phyloP scores from a whole-genome alignment of 2,113 vertebrate genomes.

The Verasper variegatus region DNA sequence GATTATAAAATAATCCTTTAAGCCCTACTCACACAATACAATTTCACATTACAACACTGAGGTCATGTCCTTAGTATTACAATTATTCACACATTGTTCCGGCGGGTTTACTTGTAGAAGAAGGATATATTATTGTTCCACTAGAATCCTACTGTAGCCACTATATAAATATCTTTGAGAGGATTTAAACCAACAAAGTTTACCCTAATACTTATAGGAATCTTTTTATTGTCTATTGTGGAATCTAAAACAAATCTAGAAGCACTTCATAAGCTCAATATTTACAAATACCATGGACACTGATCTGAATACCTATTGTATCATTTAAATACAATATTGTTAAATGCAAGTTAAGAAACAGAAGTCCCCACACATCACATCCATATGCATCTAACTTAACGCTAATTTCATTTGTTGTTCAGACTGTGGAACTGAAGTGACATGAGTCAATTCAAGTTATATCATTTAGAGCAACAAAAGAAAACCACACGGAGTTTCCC shows the following conservation, averaged over 20 bases:
- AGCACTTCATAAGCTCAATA: too few species aligned
- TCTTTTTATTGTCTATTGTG: too few species aligned
- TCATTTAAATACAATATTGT: too few species aligned
- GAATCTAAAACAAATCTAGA: too few species aligned
- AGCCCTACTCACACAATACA: background rate
- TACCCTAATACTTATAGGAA: too few species aligned
- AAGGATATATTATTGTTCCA: background rate
- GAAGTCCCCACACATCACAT: too few species aligned
- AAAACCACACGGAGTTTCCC: background rate
- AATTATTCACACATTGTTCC: background rate
- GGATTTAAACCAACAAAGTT: too few species aligned
- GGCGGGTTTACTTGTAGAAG: background rate
- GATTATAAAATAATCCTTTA: background rate
- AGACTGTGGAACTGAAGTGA: background rate
- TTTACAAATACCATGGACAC: too few species aligned
- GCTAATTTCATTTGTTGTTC: background rate
- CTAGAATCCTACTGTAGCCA: background rate
- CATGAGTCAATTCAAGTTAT: background rate
- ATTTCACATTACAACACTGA: background rate
- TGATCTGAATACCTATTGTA: too few species aligned
- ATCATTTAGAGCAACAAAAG: background rate
- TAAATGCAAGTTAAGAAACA: too few species aligned
- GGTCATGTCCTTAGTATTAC: background rate
- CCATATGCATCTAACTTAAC: too few species aligned
- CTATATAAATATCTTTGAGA: background rate